These are phyloP conservation scores for Halichoerus grypus DNA, from an alignment of 2,113 vertebrate species.

Conservation along the genomic window DNA sequence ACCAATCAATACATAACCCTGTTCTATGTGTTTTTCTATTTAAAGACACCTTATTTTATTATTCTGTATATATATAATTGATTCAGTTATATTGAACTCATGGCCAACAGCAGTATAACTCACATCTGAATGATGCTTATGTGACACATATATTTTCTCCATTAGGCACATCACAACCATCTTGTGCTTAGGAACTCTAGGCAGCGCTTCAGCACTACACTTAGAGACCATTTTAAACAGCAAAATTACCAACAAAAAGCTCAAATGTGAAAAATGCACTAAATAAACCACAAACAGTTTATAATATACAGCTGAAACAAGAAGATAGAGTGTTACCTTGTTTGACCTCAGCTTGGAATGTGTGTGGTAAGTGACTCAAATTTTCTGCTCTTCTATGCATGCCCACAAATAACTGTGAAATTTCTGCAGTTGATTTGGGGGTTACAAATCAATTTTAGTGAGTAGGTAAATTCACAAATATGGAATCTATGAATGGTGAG, in stretches of 20 bases:
- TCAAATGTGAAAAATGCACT: background rate
- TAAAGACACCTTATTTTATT: background rate
- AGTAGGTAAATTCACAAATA: background rate
- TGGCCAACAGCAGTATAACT: background rate
- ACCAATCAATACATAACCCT: background rate
- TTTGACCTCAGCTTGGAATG: background rate
- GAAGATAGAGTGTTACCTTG: background rate
- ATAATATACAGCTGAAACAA: background rate
- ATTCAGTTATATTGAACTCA: background rate
- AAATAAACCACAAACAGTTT: background rate
- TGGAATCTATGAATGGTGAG: background rate
- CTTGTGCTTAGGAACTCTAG: background rate
- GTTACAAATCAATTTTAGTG: background rate
- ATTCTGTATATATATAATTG: background rate
- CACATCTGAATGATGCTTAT: no score
- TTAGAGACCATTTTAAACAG: background rate
- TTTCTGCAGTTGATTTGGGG: background rate
- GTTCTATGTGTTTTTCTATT: background rate
- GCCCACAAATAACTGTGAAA: background rate
- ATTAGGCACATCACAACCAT: background rate
- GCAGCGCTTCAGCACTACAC: background rate
- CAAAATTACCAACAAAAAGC: background rate
- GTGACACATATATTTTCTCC: background rate
- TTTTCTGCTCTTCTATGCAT: background rate
- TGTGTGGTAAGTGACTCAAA: background rate